Conservation (phyloP, 2,113 vertebrate species). For the Rhinoderma darwinii region DNA sequence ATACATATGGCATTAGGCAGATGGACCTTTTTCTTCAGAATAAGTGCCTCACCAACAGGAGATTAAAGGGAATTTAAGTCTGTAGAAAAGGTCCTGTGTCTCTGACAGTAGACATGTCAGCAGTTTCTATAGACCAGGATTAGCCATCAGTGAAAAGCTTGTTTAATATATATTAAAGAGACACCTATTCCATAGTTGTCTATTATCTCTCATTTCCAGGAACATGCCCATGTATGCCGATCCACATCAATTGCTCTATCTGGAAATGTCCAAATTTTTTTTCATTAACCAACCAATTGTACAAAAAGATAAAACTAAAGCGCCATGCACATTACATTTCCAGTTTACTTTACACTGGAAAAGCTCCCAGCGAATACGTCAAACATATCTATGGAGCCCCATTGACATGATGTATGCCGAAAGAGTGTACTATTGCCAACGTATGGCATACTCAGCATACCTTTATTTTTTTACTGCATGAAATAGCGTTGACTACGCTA, state of each 20-base stretch:
- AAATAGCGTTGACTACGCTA: too few species aligned
- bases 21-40: conserved; percentile 79
- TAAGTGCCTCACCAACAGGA: conserved; percentile 78
- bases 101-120: conserved; percentile 61
- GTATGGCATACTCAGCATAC: too few species aligned
- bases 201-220: not conserved
- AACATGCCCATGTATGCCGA: not conserved
- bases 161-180: conserved; percentile 42
- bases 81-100: conserved; percentile 74
- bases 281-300: not conserved
- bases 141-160: conserved; percentile 52
- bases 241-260: not conserved
- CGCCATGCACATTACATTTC: too few species aligned
- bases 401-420: too few species aligned
- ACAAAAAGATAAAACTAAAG: not conserved
- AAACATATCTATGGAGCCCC: too few species aligned
- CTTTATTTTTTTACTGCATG: too few species aligned
- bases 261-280: too few species aligned
- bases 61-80: conserved; percentile 76
- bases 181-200: not conserved
- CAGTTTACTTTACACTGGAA: too few species aligned
- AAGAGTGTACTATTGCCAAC: too few species aligned
- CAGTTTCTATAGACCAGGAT: conserved; percentile 62
- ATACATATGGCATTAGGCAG: conserved; percentile 81
- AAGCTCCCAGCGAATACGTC: too few species aligned